Conservation (phyloP, 2,888 invertebrate genomes). For the Chirona hameri region DNA sequence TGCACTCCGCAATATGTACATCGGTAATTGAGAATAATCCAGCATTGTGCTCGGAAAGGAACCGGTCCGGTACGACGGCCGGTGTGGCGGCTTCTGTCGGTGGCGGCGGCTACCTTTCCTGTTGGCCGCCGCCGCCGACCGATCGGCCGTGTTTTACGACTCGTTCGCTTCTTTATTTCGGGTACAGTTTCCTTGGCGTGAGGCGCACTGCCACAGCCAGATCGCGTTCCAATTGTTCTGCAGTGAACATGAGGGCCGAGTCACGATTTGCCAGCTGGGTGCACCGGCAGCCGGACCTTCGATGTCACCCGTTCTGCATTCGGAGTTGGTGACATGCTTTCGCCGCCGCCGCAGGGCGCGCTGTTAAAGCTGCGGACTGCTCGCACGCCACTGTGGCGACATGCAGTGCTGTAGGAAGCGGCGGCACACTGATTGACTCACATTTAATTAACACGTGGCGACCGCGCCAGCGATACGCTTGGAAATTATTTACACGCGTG, state of each 20-base stretch:
- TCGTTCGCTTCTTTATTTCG: neutral
- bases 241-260: neutral
- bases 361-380: neutral
- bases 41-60: too few relatives aligned
- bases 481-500: too few relatives aligned
- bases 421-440: neutral
- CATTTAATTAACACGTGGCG: neutral
- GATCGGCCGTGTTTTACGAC: neutral
- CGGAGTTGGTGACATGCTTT: too few relatives aligned
- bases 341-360: neutral
- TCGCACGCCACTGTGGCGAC: neutral
- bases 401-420: neutral
- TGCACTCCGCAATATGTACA: too few relatives aligned
- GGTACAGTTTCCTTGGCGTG: neutral
- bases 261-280: neutral
- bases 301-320: neutral
- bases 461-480: neutral
- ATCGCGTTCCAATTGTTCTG: neutral
- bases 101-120: too few relatives aligned
- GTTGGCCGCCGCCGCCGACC: too few relatives aligned
- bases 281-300: neutral
- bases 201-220: neutral
- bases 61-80: too few relatives aligned
- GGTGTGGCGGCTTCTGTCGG: too few relatives aligned
- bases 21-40: too few relatives aligned